Base-by-base conservation (phyloP, 2,888 invertebrate species). In the Yponomeuta sedellus region DNA sequence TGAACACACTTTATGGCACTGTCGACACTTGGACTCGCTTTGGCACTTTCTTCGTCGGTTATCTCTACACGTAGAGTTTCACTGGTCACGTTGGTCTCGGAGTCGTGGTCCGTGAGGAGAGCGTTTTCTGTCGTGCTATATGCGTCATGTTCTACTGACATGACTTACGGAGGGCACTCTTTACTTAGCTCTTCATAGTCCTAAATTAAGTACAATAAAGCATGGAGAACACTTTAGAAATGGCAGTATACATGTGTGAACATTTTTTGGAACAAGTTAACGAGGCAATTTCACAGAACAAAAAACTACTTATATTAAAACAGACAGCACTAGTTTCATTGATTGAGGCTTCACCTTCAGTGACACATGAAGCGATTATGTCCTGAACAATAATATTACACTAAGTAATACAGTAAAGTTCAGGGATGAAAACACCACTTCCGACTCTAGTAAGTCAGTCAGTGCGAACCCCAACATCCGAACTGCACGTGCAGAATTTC, bases 71-170 rank as follows among this genome's bases (percentile, higher is more conserved):
- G 70, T 64, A 66, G 71, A 69, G 70, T 68, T 64, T 76, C 73
- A 66, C 71, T 69, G 28, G 67, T 69, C 64, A 75, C 74, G 64
- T 76, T 74, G 66, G 74, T 72, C 77, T 77, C 77, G 67, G 71
- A 77, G 79, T 79, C 63, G 12, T 56, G 20, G 22, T 39, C 61
- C n/a, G 62, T 61, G 40, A 12, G 22, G 61, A 16, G 52, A 25
- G 19, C 44, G 28, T n/a, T 65, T 34, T 39, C 59, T 10, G 44
- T 19, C 20, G 40, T 20, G 44, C 16, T 52, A 12, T 65, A 20
- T 2, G 16, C 16, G 52, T 66, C 86, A 86, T 86, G 79, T 72
- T 83, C 78, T 70, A 83, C 83, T 81, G 88, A 89, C 90, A 90
- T 90, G 85, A 80, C 90, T 88, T 70, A 20, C 16, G 22, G 25